A percentile compares a stretch with the other conserved stretches of the same genome.
Conservation (phyloP, 2,888 invertebrate genomes). For the Meghimatium bilineatum region DNA sequence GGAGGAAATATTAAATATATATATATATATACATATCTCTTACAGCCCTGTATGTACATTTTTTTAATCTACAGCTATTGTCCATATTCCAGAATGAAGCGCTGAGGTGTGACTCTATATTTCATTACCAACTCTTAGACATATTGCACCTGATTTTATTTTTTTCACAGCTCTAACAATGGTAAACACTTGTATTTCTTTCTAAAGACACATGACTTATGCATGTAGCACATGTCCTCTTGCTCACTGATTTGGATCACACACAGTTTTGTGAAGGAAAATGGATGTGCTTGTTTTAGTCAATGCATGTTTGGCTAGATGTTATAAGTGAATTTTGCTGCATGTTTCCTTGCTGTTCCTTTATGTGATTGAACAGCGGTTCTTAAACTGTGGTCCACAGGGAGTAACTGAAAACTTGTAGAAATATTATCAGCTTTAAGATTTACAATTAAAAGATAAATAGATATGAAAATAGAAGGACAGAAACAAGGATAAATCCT, state of each 20-base stretch:
- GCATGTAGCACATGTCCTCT: not conserved
- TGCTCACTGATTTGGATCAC: not conserved
- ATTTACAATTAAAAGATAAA: too few relatives aligned
- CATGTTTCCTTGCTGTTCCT: not conserved
- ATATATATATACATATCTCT: too few relatives aligned
- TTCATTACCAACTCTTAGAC: slow-evolving; percentile 16
- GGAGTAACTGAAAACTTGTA: too few relatives aligned
- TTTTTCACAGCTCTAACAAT: slow-evolving; percentile 17
- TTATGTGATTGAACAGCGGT: not conserved
- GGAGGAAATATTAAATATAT: not conserved
- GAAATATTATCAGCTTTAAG: too few relatives aligned
- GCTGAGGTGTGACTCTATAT: slow-evolving; percentile 19
- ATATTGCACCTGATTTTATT: slow-evolving; percentile 32
- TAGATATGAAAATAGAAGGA: too few relatives aligned
- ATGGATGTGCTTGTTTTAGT: too few relatives aligned
- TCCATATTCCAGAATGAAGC: slow-evolving; percentile 11
- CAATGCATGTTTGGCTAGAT: not conserved
- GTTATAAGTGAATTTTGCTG: not conserved
- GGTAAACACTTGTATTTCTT: not conserved
- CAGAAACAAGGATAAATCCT: too few relatives aligned
- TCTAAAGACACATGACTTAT: not conserved
- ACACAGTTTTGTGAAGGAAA: not conserved
- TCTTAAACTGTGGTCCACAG: too few relatives aligned
- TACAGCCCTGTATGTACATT: not conserved
- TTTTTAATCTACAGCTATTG: slow-evolving; percentile 18